These are phyloP conservation scores for Drosophila repletoides DNA, from an alignment of 1,140 invertebrate genomes.

Conservation along the genomic window DNA sequence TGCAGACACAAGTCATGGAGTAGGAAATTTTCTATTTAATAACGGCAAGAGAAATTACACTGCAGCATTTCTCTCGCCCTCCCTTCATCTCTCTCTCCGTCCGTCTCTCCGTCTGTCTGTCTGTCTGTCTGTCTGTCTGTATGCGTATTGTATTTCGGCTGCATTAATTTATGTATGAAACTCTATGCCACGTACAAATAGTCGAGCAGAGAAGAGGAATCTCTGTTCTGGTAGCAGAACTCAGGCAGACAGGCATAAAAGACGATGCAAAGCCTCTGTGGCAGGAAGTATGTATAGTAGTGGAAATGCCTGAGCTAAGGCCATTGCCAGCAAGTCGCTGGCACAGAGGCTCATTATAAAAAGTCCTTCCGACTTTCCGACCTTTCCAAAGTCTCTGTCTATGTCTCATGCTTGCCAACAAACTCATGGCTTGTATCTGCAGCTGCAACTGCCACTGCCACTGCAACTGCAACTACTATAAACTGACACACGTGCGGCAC, in stretches of 20 bases:
- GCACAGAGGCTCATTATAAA: constrained; percentile 32
- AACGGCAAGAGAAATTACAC: constrained; percentile 75
- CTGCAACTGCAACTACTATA: neutral
- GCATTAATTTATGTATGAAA: constrained; percentile 78
- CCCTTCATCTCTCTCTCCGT: neutral
- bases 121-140: constrained; percentile 26
- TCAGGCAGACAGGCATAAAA: constrained; percentile 57
- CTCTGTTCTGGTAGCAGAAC: constrained; percentile 46
- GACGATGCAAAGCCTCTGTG: constrained; percentile 64
- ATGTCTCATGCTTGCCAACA: constrained; percentile 30
- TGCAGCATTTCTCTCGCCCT: constrained; percentile 57
- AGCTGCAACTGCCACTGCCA: neutral
- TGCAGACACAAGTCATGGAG: constrained; percentile 54
- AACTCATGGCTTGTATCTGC: constrained; percentile 21
- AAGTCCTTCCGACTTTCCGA: neutral
- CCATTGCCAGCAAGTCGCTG: constrained; percentile 14
- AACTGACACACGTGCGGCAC: neutral
- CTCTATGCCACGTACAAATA: constrained; percentile 59
- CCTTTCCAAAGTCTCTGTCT: constrained; percentile 6
- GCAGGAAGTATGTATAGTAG: too few species aligned
- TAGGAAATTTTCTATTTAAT: constrained; percentile 75
- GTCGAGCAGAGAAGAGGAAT: too few species aligned
- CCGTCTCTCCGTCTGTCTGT: neutral
- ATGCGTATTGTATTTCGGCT: constrained; percentile 61
- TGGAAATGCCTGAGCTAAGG: neutral